A percentile compares a stretch with the other conserved stretches of the same genome.
phyloP scores from a whole-genome alignment of 2,113 vertebrate species.

The Atrichornis clamosus region DNA sequence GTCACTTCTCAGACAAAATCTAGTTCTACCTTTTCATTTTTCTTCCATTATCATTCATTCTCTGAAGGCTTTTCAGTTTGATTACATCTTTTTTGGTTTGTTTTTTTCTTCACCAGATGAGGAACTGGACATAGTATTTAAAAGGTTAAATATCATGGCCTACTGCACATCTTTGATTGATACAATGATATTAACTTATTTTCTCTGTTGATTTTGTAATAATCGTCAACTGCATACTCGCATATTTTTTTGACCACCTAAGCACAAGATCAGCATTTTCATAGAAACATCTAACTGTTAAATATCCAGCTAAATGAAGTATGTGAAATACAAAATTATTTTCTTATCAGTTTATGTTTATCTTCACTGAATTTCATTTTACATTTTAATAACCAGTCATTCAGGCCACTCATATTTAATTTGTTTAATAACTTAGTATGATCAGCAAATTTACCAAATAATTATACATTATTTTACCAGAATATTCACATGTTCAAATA shows the following conservation, averaged over 20 bases:
- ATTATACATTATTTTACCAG: not conserved
- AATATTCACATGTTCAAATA: not conserved
- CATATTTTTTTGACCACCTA: not conserved
- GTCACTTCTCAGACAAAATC: not conserved
- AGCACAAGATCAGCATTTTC: not conserved
- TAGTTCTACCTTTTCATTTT: not conserved
- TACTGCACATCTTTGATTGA: not conserved
- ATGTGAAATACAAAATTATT: not conserved
- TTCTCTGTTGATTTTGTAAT: not conserved
- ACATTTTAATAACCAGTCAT: not conserved
- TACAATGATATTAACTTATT: not conserved
- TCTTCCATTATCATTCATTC: not conserved
- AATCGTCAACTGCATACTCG: not conserved
- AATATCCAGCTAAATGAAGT: not conserved
- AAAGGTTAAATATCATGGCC: not conserved
- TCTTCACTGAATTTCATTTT: not conserved
- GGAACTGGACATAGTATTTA: not conserved
- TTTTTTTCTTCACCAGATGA: not conserved
- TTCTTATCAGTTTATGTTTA: not conserved
- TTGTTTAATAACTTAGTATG: not conserved
- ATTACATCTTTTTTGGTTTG: not conserved
- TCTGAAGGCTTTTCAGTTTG: not conserved
- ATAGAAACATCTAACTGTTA: not conserved
- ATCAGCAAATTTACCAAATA: not conserved
- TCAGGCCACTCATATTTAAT: not conserved